A percentile compares a stretch with the other conserved stretches of the same genome.
Evolutionary conservation across 2,113 vertebrate genomes (phyloP).

Genomic region (Nesoenas mayeri): DNA sequence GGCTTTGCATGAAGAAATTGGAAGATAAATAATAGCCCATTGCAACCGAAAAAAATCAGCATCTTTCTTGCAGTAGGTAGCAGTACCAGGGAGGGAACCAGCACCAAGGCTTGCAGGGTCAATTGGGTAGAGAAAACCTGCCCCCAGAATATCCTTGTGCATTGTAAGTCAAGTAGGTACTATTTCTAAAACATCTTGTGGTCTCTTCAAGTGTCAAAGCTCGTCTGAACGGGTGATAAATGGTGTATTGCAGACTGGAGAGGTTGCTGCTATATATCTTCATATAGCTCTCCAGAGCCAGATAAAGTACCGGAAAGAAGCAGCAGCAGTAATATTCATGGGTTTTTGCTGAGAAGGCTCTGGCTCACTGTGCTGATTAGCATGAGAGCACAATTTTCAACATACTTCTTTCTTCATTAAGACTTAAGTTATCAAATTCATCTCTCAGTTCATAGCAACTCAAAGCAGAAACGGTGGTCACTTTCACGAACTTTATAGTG

Average conservation of each 20-base stretch:
- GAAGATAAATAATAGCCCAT: not conserved
- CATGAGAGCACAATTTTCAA: not conserved
- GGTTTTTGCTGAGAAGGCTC: not conserved
- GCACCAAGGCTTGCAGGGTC: not conserved
- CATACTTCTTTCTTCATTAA: not conserved
- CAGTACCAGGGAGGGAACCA: not conserved
- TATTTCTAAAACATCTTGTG: not conserved
- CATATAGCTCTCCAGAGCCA: not conserved
- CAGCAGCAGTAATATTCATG: not conserved
- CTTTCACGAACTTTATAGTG: not conserved
- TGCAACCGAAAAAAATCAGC: not conserved
- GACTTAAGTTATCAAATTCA: not conserved
- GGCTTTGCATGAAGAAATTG: not conserved
- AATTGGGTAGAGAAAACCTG: not conserved
- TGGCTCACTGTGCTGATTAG: not conserved
- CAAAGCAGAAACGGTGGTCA: fast-evolving
- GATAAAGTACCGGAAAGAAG: not conserved
- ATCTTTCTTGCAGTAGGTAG: not conserved
- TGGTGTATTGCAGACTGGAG: not conserved
- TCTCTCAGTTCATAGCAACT: not conserved
- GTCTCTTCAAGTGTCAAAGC: not conserved
- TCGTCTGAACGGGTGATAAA: not conserved
- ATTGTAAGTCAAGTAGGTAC: not conserved
- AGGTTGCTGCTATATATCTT: conserved; percentile 8
- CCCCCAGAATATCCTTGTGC: not conserved